phyloP scores from a whole-genome alignment of 2,888 invertebrate genomes.

The Ophioninae sp. region DNA sequence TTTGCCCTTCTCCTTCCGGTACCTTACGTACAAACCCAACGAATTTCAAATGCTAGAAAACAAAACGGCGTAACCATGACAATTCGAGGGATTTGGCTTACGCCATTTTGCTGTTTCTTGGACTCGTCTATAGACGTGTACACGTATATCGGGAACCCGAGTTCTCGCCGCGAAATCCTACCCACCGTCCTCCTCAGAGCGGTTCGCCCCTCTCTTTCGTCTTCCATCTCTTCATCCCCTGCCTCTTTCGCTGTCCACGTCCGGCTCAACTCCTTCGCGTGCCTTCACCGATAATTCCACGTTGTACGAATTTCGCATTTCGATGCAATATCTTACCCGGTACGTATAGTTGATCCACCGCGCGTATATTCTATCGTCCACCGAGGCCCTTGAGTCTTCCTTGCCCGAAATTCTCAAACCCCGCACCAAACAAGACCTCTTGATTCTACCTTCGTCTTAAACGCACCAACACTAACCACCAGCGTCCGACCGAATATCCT shows the following conservation, averaged over 20 bases:
- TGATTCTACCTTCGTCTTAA: slow-evolving; percentile 26
- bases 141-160: slow-evolving; percentile 42
- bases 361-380: slow-evolving; percentile 47
- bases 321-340: slow-evolving; percentile 64
- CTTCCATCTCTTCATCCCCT: slow-evolving; percentile 13
- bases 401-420: slow-evolving; percentile 42
- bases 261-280: slow-evolving; percentile 68
- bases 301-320: slow-evolving; percentile 74
- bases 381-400: slow-evolving; percentile 26
- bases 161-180: slow-evolving; percentile 64
- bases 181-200: slow-evolving; percentile 71
- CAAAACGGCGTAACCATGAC: slow-evolving; percentile 38
- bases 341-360: background rate
- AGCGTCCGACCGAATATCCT: slow-evolving; percentile 28
- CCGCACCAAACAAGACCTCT: slow-evolving; percentile 8
- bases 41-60: slow-evolving; percentile 27
- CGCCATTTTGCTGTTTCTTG: slow-evolving; percentile 28
- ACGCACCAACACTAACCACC: slow-evolving; percentile 27
- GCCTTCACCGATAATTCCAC: slow-evolving; percentile 77
- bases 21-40: slow-evolving; percentile 45
- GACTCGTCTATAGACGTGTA: background rate
- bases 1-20: slow-evolving; percentile 43
- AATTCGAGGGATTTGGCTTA: slow-evolving; percentile 18
- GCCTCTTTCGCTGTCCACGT: slow-evolving; percentile 23
- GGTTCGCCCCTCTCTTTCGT: slow-evolving; percentile 62